Conservation (phyloP, 2,888 invertebrate genomes). For the Bellardia pandia region DNA sequence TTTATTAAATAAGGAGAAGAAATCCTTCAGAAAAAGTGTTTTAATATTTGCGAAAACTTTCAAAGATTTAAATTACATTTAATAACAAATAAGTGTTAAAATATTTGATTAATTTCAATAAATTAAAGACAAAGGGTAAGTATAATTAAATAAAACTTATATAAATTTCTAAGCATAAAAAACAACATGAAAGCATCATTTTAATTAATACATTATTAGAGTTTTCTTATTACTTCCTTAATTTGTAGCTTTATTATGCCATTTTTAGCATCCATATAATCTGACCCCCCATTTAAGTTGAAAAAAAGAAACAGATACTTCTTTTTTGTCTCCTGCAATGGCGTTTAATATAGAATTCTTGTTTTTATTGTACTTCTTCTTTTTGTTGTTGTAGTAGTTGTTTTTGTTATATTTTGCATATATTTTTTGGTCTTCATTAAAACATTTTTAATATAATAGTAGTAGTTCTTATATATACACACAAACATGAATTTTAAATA, state of each 20-base stretch:
- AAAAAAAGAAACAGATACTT: slow-evolving; percentile 3
- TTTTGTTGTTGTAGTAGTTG: slow-evolving; percentile 1
- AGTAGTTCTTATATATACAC: slow-evolving; percentile 29
- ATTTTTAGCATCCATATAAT: slow-evolving; percentile 57
- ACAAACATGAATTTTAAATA: slow-evolving; percentile 1
- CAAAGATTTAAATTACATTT: too few species aligned
- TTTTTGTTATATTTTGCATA: slow-evolving; percentile 56
- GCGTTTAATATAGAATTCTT: slow-evolving; percentile 65
- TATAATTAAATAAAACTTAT: too few species aligned
- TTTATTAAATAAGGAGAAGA: slow-evolving; percentile 14
- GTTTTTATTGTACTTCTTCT: slow-evolving; percentile 43
- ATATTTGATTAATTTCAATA: too few species aligned
- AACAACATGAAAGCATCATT: too few species aligned
- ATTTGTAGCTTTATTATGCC: slow-evolving; percentile 27
- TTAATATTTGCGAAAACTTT: too few species aligned
- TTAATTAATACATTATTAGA: slow-evolving; percentile 4
- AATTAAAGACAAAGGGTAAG: too few species aligned
- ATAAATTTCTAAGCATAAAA: too few species aligned
- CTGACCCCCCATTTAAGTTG: slow-evolving; percentile 51
- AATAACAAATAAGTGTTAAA: too few species aligned
- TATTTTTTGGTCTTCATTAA: slow-evolving; percentile 53
- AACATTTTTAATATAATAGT: slow-evolving; percentile 56
- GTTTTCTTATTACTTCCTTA: slow-evolving; percentile 27
- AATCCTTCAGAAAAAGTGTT: neutral
- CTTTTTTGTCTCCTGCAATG: slow-evolving; percentile 67